These are phyloP conservation scores for Intellagama lesueurii DNA, from an alignment of 2,797 vertebrate species.

Conservation along the genomic window DNA sequence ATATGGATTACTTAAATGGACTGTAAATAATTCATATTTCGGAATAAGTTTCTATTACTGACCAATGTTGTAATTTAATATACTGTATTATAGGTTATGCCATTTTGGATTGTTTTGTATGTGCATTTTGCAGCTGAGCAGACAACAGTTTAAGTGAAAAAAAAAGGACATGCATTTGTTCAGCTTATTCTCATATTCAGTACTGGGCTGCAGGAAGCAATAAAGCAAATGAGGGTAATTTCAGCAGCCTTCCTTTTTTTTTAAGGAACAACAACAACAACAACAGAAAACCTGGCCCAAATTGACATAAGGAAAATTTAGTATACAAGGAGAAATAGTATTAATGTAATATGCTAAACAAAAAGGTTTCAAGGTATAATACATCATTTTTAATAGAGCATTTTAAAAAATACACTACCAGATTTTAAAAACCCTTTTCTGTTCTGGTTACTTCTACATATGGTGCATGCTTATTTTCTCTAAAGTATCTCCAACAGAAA, in stretches of 20 bases:
- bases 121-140: slow-evolving; percentile 78
- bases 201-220: slow-evolving; percentile 69
- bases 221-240: slow-evolving; percentile 62
- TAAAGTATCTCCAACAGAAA: slow-evolving; percentile 74
- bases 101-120: slow-evolving; percentile 84
- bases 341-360: slow-evolving; percentile 76
- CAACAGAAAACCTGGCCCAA: slow-evolving; percentile 78
- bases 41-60: slow-evolving; percentile 97
- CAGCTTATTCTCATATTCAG: slow-evolving; percentile 78
- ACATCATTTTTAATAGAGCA: slow-evolving; percentile 71
- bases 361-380: slow-evolving; percentile 73
- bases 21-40: slow-evolving; percentile 99
- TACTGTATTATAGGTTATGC: slow-evolving; percentile 91
- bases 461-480: slow-evolving; percentile 76
- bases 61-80: slow-evolving; percentile 95
- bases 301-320: slow-evolving; percentile 75
- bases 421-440: slow-evolving; percentile 57
- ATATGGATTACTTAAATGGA: slow-evolving; percentile 97
- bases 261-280: slow-evolving; percentile 68
- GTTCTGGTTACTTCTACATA: slow-evolving; percentile 76
- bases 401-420: slow-evolving; percentile 67
- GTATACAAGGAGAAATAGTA: slow-evolving; percentile 58
- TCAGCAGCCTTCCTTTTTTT: slow-evolving; percentile 63
- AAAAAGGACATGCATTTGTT: slow-evolving; percentile 80
- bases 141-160: slow-evolving; percentile 84